Percentiles rank a stretch among this genome's conserved stretches.
These are phyloP conservation scores for Philonicus albiceps DNA, from an alignment of 2,888 invertebrate species.

Conservation along the genomic window DNA sequence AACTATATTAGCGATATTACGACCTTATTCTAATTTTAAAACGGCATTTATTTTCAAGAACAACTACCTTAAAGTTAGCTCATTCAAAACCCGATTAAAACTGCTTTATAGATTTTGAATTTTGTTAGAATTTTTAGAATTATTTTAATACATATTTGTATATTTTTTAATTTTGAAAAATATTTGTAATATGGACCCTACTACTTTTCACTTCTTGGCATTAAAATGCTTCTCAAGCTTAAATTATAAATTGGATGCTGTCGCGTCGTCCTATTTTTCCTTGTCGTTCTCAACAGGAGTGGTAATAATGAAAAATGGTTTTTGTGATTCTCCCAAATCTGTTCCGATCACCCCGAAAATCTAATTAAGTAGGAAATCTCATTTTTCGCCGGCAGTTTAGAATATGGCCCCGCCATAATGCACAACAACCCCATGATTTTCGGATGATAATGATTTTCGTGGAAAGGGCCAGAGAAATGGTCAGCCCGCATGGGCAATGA, in stretches of 20 bases:
- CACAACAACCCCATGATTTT: constrained; percentile 7
- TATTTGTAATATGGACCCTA: background rate
- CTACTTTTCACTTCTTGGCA: background rate
- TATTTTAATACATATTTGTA: no score
- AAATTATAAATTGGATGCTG: background rate
- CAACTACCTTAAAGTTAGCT: no score
- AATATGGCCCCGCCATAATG: background rate
- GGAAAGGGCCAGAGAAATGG: constrained; percentile 9
- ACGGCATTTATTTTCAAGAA: no score
- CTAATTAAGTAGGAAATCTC: constrained; percentile 5
- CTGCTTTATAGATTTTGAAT: no score
- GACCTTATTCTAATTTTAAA: no score
- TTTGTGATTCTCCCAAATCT: background rate
- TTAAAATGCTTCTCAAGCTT: background rate
- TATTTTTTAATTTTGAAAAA: background rate
- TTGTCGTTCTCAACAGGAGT: background rate
- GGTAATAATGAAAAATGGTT: constrained; percentile 1
- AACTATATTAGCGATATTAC: no score
- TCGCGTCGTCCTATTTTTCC: background rate
- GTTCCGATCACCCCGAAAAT: background rate
- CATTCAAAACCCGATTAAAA: no score
- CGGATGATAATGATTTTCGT: constrained; percentile 1
- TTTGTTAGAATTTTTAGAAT: no score
- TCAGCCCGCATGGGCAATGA: constrained; percentile 13
- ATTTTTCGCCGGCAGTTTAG: background rate